These are phyloP conservation scores for Mercenaria mercenaria DNA, from an alignment of 1,140 invertebrate genomes.

Conservation along the genomic window DNA sequence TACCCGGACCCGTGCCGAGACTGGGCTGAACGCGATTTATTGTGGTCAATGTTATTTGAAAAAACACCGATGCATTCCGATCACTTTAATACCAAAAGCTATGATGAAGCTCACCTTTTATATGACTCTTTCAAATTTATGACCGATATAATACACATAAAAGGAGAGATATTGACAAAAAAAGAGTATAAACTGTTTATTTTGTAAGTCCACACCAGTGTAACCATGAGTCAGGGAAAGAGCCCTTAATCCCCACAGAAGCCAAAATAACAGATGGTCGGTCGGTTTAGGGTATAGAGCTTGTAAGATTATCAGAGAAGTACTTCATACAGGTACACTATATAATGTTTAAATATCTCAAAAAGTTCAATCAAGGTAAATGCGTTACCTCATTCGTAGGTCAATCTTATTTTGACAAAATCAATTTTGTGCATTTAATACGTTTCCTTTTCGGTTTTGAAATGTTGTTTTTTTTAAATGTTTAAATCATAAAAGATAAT, in stretches of 20 bases:
- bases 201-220: conserved; percentile 31
- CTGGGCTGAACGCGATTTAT: conserved; percentile 26
- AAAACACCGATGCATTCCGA: conserved; percentile 22
- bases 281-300: neutral
- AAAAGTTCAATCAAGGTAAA: neutral
- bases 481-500: too few species aligned
- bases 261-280: conserved; percentile 24
- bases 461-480: too few species aligned
- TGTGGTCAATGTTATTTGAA: conserved; percentile 1
- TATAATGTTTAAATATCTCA: neutral
- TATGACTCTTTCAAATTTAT: conserved; percentile 40
- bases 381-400: neutral
- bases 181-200: conserved; percentile 36
- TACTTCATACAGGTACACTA: neutral
- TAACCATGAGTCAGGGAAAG: neutral
- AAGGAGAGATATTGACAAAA: conserved; percentile 35
- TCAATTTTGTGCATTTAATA: too few species aligned
- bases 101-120: conserved; percentile 43
- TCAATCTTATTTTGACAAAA: too few species aligned
- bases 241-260: neutral
- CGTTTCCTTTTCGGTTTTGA: too few species aligned
- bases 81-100: conserved; percentile 26
- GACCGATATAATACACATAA: conserved; percentile 38
- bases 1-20: conserved; percentile 41
- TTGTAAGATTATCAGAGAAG: neutral